Evolutionary conservation across 2,113 vertebrate genomes (phyloP).

Genomic region (Myiozetetes cayanensis): DNA sequence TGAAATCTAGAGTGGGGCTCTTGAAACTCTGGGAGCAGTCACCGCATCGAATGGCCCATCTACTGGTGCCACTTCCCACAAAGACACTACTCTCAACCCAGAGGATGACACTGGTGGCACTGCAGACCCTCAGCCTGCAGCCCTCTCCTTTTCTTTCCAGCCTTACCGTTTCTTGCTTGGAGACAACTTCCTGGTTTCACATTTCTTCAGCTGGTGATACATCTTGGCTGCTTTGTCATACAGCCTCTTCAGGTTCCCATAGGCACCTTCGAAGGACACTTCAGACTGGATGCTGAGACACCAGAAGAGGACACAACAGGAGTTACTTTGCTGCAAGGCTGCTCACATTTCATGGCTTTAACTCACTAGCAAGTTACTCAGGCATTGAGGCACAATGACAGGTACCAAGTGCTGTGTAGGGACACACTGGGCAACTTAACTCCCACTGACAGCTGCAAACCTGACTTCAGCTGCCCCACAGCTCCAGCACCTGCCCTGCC

Average conservation of each 20-base stretch:
- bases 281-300: slow-evolving; percentile 93
- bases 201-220: slow-evolving; percentile 94
- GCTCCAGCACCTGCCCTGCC: neutral
- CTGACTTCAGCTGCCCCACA: neutral
- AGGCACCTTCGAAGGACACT: slow-evolving; percentile 93
- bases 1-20: accelerated
- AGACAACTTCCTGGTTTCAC: slow-evolving; percentile 89
- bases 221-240: slow-evolving; percentile 96
- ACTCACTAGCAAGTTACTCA: neutral
- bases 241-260: slow-evolving; percentile 92
- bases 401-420: neutral
- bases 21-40: neutral
- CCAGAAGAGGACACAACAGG: neutral
- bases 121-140: neutral
- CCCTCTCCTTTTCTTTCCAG: too few relatives aligned
- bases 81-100: neutral
- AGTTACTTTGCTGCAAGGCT: neutral
- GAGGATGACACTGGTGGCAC: neutral
- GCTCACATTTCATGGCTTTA: neutral
- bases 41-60: accelerated
- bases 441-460: neutral
- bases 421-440: neutral
- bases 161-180: slow-evolving; percentile 89
- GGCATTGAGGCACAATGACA: accelerated
- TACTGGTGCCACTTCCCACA: neutral